A percentile compares a stretch with the other conserved stretches of the same genome.
Conservation (phyloP, 2,797 vertebrate genomes). For the Phrynocephalus vlangalii region DNA sequence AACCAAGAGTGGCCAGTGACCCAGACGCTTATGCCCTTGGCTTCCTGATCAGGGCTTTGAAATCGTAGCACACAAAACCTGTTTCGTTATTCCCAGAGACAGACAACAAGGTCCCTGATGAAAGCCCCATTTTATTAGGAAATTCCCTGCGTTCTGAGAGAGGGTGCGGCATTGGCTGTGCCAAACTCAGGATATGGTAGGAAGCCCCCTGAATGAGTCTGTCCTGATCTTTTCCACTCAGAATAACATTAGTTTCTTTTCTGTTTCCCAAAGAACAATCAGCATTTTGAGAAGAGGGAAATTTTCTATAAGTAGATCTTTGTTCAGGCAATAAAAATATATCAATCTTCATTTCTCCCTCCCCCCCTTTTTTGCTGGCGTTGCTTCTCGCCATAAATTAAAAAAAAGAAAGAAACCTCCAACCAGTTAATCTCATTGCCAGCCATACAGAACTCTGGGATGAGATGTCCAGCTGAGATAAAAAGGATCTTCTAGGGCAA, state of each 20-base stretch:
- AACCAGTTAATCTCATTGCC: constrained; percentile 40
- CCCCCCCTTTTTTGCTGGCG: background rate
- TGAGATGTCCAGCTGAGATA: constrained; percentile 53
- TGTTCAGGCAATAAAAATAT: constrained; percentile 8
- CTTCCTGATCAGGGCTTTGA: too few species aligned
- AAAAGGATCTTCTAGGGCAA: constrained; percentile 48
- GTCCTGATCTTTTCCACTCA: background rate
- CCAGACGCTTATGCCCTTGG: background rate
- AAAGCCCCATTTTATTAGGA: background rate
- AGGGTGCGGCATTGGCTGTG: background rate
- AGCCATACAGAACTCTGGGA: constrained; percentile 18
- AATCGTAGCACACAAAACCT: background rate
- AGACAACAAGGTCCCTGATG: background rate
- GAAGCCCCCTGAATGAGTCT: background rate
- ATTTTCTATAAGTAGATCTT: background rate
- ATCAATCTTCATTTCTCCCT: constrained; percentile 8
- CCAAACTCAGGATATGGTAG: background rate
- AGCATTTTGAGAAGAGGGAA: constrained; percentile 7
- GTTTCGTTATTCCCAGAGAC: background rate
- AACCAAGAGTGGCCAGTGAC: background rate
- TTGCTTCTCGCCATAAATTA: constrained; percentile 43
- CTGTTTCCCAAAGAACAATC: background rate
- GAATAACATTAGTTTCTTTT: background rate
- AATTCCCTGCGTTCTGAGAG: background rate
- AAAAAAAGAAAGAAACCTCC: constrained; percentile 37